These are phyloP conservation scores for Agrotis segetum DNA, from an alignment of 2,888 invertebrate species.

Conservation along the genomic window DNA sequence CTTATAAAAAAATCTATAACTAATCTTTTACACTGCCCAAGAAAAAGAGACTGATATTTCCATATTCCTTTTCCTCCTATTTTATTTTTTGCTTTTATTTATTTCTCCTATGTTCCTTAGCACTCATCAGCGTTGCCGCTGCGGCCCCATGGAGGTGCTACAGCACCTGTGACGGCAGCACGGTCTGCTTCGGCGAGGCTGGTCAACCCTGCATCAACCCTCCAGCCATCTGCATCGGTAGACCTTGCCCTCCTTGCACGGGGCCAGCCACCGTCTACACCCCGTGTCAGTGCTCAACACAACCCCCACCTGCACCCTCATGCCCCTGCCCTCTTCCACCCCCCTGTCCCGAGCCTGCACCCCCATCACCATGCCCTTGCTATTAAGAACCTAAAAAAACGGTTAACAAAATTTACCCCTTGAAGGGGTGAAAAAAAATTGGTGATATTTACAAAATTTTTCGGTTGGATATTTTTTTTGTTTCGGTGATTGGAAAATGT, in stretches of 20 bases:
- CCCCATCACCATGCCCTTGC: slow-evolving; percentile 31
- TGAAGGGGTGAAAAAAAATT: background rate
- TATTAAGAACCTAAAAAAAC: slow-evolving; percentile 22
- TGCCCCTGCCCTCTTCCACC: slow-evolving; percentile 36
- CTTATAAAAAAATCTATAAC: too few relatives aligned
- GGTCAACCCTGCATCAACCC: slow-evolving; percentile 72
- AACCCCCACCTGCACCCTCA: slow-evolving; percentile 36
- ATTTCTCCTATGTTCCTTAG: slow-evolving; percentile 59
- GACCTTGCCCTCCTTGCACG: slow-evolving; percentile 71
- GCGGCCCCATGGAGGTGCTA: slow-evolving; percentile 82
- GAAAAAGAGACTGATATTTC: background rate
- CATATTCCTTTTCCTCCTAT: background rate
- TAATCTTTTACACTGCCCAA: too few relatives aligned
- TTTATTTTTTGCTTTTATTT: background rate
- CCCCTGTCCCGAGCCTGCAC: slow-evolving; percentile 40
- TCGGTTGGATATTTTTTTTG: background rate
- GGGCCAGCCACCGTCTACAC: slow-evolving; percentile 74
- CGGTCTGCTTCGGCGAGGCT: slow-evolving; percentile 72
- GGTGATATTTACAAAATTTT: slow-evolving; percentile 13
- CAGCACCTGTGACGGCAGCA: slow-evolving; percentile 73
- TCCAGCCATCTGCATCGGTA: slow-evolving; percentile 70
- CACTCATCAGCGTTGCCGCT: slow-evolving; percentile 72
- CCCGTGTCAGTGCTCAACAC: slow-evolving; percentile 63
- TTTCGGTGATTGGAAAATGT: background rate
- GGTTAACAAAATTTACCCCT: too few relatives aligned